These are phyloP conservation scores for Eudasyphora cyanicolor DNA, from an alignment of 2,888 invertebrate species.

Conservation along the genomic window DNA sequence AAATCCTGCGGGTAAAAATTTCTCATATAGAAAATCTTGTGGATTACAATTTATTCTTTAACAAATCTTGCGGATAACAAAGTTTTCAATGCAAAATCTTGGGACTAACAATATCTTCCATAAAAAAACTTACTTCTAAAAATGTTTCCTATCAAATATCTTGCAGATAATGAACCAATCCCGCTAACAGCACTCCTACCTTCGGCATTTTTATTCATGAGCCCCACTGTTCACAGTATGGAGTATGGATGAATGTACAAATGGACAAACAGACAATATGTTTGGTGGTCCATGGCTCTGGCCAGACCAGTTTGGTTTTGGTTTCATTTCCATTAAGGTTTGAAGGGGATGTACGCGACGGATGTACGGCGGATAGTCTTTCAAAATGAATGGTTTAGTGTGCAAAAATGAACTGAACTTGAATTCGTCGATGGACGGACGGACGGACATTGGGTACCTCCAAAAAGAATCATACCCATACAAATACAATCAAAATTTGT, in stretches of 20 bases:
- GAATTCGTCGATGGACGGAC: slow-evolving; percentile 26
- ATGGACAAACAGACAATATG: not conserved
- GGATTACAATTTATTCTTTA: no score
- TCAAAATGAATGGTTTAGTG: not conserved
- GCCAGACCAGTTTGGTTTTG: not conserved
- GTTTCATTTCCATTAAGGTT: not conserved
- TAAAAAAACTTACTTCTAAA: no score
- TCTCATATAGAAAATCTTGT: no score
- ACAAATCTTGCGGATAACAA: no score
- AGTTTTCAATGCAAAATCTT: no score
- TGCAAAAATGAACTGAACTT: slow-evolving; percentile 58
- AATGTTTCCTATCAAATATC: no score
- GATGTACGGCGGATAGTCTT: not conserved
- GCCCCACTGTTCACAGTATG: no score
- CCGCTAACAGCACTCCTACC: no score
- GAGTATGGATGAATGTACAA: not conserved
- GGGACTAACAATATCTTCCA: no score
- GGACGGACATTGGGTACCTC: slow-evolving; percentile 21
- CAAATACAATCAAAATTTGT: slow-evolving; percentile 8
- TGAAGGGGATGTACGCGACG: not conserved
- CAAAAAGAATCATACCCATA: not conserved
- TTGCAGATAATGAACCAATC: no score
- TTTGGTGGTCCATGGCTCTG: not conserved
- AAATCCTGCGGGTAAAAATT: no score
- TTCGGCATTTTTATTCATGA: no score